These are phyloP conservation scores for Heliothis peltigera DNA, from an alignment of 2,888 invertebrate species.

Conservation along the genomic window DNA sequence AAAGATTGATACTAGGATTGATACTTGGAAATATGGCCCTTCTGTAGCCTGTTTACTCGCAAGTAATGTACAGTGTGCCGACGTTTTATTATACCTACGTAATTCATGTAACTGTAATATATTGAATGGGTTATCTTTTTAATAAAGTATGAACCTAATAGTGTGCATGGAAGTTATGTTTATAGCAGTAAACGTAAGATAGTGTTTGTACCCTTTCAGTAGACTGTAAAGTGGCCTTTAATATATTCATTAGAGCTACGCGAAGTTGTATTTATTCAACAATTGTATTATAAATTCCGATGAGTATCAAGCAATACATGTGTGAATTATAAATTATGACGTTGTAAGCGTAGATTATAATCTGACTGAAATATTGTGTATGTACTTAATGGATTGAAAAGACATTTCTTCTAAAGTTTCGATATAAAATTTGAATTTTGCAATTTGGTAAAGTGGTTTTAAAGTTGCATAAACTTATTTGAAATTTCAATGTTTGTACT, in stretches of 20 bases:
- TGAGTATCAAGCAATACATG: conserved; percentile 21
- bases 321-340: conserved; percentile 2
- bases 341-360: conserved; percentile 15
- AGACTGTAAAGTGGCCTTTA: conserved; percentile 27
- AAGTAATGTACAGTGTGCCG: conserved; percentile 42
- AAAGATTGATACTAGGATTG: conserved; percentile 54
- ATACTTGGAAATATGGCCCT: conserved; percentile 37
- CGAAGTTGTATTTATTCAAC: conserved; percentile 24
- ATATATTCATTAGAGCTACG: conserved; percentile 16
- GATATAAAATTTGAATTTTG: conserved; percentile 3
- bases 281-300: conserved; percentile 15
- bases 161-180: conserved; percentile 28
- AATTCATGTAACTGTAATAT: conserved; percentile 37
- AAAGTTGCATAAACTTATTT: conserved; percentile 19
- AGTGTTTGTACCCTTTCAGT: conserved; percentile 32
- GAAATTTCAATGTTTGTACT: conserved; percentile 19
- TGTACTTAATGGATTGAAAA: conserved; percentile 43
- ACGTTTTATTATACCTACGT: conserved; percentile 31
- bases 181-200: conserved; percentile 20
- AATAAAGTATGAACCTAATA: conserved; percentile 26
- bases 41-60: conserved; percentile 43
- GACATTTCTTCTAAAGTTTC: conserved; percentile 38
- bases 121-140: conserved; percentile 24
- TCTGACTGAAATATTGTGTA: conserved; percentile 40
- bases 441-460: conserved; percentile 14